phyloP scores from a whole-genome alignment of 2,888 invertebrate genomes.

The Meteorus colon region DNA sequence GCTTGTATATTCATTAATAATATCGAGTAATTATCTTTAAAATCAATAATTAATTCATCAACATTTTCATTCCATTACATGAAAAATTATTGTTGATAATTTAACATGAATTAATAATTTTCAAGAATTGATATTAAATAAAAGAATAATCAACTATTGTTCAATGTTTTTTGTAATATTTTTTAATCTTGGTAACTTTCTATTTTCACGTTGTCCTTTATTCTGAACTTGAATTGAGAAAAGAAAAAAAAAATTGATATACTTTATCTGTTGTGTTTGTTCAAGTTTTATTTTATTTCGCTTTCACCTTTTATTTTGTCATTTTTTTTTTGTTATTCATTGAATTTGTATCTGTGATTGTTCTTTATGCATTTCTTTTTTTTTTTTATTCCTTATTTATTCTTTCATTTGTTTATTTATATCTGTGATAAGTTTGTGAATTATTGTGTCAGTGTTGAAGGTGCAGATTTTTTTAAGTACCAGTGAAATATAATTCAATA shows the following conservation, averaged over 20 bases:
- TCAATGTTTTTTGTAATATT: background rate
- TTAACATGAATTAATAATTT: background rate
- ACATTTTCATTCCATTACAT: background rate
- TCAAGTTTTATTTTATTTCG: no score
- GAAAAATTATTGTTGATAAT: background rate
- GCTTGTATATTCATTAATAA: background rate
- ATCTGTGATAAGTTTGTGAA: no score
- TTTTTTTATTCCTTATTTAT: no score
- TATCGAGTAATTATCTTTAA: background rate
- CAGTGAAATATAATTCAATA: background rate
- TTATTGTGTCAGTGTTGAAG: no score
- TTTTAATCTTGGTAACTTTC: background rate
- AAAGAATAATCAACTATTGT: background rate
- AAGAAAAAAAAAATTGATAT: background rate
- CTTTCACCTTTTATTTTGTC: no score
- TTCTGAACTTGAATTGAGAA: background rate
- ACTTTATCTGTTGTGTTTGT: background rate
- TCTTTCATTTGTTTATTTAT: no score
- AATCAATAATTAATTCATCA: background rate
- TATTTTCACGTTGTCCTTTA: background rate
- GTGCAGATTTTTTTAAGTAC: no score
- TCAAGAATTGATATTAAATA: background rate
- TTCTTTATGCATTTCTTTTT: no score
- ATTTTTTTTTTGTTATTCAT: no score
- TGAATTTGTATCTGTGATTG: no score